phyloP scores from a whole-genome alignment of 2,113 vertebrate genomes.

The Sisor rabdophorus region DNA sequence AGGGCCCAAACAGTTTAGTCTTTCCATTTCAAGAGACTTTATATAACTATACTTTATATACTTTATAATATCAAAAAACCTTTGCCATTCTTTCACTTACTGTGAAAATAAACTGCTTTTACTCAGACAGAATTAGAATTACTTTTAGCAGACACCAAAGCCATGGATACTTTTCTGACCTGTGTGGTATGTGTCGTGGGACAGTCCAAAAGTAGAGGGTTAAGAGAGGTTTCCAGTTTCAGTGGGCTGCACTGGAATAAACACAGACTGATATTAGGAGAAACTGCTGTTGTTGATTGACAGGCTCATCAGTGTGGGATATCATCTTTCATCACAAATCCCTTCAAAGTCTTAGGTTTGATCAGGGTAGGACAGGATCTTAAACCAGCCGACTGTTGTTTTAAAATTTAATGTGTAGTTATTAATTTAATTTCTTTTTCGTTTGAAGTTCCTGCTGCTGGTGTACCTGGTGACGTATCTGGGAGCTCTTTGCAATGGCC shows the following conservation, averaged over 20 bases:
- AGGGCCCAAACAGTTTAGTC: neutral
- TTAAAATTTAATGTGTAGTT: slow-evolving; percentile 1
- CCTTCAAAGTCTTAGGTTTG: neutral
- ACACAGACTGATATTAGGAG: slow-evolving; percentile 41
- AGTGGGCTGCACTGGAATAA: slow-evolving; percentile 34
- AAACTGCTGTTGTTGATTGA: slow-evolving; percentile 34
- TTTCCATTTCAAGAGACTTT: neutral
- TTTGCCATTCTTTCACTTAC: neutral
- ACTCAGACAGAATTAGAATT: neutral
- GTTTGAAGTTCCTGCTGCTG: slow-evolving; percentile 74
- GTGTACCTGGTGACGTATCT: slow-evolving; percentile 85
- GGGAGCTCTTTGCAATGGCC: slow-evolving; percentile 82
- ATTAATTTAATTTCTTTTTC: slow-evolving; percentile 21
- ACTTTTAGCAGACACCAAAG: neutral
- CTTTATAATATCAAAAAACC: neutral
- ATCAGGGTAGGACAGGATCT: neutral
- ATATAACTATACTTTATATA: too few relatives aligned
- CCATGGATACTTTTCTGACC: slow-evolving; percentile 61
- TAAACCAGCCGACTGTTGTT: neutral
- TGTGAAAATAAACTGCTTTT: neutral
- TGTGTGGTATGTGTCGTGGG: slow-evolving; percentile 64
- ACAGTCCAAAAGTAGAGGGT: slow-evolving; percentile 26
- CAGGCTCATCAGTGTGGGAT: slow-evolving; percentile 20
- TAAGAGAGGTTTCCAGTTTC: slow-evolving; percentile 59
- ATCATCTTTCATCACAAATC: slow-evolving; percentile 30